Conservation (phyloP, 2,113 vertebrate species). For the Chloropsis cyanopogon region DNA sequence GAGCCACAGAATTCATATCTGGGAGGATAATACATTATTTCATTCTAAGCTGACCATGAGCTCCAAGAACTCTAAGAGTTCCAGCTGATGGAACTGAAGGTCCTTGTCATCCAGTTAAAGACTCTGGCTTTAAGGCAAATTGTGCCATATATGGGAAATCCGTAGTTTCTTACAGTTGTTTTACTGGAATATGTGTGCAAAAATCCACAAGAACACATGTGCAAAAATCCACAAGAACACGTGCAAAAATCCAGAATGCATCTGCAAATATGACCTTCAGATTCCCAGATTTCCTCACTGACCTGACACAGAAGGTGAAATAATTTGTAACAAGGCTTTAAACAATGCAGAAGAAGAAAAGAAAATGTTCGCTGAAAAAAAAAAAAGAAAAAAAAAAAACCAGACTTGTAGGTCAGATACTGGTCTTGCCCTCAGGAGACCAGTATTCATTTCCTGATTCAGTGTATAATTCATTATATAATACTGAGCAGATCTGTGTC, state of each 20-base stretch:
- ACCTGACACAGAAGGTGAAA: neutral
- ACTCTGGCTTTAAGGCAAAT: neutral
- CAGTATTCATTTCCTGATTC: neutral
- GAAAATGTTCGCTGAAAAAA: neutral
- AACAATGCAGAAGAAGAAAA: neutral
- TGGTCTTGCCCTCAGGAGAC: neutral
- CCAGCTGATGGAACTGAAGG: neutral
- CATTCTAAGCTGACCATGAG: neutral
- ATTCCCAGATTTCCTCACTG: neutral
- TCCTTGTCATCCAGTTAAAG: neutral
- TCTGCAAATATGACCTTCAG: neutral
- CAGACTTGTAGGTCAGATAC: neutral
- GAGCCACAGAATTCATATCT: neutral
- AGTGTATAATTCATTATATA: neutral
- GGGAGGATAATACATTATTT: neutral
- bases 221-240: neutral
- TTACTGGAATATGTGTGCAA: neutral
- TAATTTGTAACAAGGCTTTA: neutral
- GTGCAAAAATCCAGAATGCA: neutral
- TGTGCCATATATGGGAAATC: neutral
- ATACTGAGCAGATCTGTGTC: neutral
- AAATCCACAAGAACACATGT: neutral
- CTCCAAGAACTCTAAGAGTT: neutral
- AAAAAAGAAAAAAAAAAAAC: neutral
- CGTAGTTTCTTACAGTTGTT: neutral